Evolutionary conservation across 1,140 invertebrate genomes (phyloP), one percentile per base, ranked within the genome.

Genomic region (Lerema accius): DNA sequence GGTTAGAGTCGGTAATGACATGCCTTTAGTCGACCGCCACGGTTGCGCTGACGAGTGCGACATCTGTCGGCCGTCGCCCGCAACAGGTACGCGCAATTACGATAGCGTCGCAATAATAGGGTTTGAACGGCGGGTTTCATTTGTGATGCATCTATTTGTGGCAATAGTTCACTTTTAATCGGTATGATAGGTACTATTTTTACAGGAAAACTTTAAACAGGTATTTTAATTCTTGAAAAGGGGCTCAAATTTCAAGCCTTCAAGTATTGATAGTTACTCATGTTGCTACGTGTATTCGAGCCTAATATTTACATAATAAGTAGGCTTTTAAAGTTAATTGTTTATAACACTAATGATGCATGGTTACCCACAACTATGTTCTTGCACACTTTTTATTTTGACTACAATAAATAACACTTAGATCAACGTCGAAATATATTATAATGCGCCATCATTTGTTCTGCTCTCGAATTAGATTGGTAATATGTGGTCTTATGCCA

Each of bases 401-500:
- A 49, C 43, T 48, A 55, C 53, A 61, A 67, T 62, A 62, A 67
- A 62, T 67, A 62, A 61, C 39, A 45, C 45, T 49, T 56, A 56
- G 42, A 64, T 46, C 28, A 43, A 40, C 42, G 43, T 56, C 39
- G 43, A 67, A 70, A 64, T 65, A 72, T 72, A 70, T 72, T 72
- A 69, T 69, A 73, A 70, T 67, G 63, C 40, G 59, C 58, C 42
- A 39, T 61, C 45, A 62, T 40, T 61, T 59, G 65, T 49, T 50
- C 53, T 48, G 67, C 43, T 64, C 59, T 65, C 64, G 56, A 76
- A 74, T 76, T 78, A 73, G 63, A 73, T 55, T 69, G 67, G 67
- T 80, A 78, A 82, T 80, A 71, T 65, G 71, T 78, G 73, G 72
- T 71, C 71, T 75, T 73, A 73, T 68, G 65, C 68, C 67, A 71